Conservation (phyloP, 2,113 vertebrate species). For the Solea solea region DNA sequence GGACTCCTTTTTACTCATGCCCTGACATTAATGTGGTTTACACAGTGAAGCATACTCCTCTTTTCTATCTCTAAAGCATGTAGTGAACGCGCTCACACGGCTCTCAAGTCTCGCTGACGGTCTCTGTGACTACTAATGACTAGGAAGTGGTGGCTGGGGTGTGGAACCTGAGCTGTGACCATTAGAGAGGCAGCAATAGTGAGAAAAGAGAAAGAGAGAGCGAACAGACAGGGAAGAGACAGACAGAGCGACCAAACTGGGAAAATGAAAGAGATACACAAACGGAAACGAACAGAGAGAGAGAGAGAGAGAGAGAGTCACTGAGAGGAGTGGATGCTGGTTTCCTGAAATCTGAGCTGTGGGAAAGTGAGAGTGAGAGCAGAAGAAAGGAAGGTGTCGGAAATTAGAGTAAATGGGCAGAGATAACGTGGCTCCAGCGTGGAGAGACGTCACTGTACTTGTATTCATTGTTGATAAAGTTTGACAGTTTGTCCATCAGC, state of each 20-base stretch:
- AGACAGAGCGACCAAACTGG: neutral
- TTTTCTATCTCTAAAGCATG: constrained; percentile 12
- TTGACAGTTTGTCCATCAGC: neutral
- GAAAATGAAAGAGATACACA: constrained; percentile 14
- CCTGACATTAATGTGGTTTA: constrained; percentile 20
- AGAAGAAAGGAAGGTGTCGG: constrained; percentile 1
- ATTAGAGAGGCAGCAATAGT: constrained; percentile 3
- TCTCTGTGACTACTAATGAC: constrained; percentile 31
- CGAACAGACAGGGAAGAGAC: neutral
- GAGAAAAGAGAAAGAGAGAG: constrained; percentile 13
- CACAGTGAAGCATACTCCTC: constrained; percentile 7
- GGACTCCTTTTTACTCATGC: constrained; percentile 1
- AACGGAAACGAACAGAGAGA: constrained; percentile 2
- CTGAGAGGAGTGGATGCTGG: constrained; percentile 21
- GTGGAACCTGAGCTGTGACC: constrained; percentile 42
- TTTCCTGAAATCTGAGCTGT: constrained; percentile 60
- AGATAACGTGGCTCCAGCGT: neutral
- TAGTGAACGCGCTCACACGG: constrained; percentile 30
- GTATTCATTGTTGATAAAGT: neutral
- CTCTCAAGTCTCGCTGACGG: constrained; percentile 31
- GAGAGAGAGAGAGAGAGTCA: neutral
- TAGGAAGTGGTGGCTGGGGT: constrained; percentile 25
- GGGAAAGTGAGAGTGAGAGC: constrained; percentile 39
- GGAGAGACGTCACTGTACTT: neutral
- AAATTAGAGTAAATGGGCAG: constrained; percentile 7